phyloP scores from a whole-genome alignment of 2,797 vertebrate genomes.

The Gambusia yucatana region DNA sequence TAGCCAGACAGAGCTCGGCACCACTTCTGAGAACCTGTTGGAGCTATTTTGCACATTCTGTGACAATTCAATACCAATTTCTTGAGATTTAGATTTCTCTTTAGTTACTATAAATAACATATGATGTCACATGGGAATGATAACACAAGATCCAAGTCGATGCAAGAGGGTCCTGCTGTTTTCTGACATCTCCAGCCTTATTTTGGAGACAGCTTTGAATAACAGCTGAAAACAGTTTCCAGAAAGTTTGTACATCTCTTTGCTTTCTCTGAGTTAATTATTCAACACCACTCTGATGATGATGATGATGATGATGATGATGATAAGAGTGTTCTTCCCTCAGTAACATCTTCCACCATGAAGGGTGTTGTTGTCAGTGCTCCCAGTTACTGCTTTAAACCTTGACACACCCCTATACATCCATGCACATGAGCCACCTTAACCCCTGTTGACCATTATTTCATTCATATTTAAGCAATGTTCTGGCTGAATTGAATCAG shows the following conservation, averaged over 20 bases:
- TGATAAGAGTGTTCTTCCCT: neutral
- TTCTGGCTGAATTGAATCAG: neutral
- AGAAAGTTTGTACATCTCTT: neutral
- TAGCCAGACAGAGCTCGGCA: conserved; percentile 38
- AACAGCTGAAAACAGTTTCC: neutral
- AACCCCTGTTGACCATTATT: neutral
- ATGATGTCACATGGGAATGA: conserved; percentile 14
- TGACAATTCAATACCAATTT: conserved; percentile 54
- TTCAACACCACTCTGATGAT: neutral
- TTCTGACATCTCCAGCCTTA: neutral
- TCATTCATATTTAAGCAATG: neutral
- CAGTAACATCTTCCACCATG: neutral
- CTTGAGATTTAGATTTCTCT: conserved; percentile 16
- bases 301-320: neutral
- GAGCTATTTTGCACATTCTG: conserved; percentile 63
- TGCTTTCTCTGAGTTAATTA: neutral
- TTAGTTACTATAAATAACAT: neutral
- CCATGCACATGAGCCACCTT: neutral
- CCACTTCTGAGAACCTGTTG: conserved; percentile 52
- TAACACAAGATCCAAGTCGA: neutral
- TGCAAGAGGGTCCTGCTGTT: neutral
- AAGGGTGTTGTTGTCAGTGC: neutral
- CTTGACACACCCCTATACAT: neutral
- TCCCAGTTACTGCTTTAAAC: neutral
- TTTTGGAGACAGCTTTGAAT: neutral